Base-by-base conservation (phyloP, 1,140 invertebrate species). In the Varroa destructor region DNA sequence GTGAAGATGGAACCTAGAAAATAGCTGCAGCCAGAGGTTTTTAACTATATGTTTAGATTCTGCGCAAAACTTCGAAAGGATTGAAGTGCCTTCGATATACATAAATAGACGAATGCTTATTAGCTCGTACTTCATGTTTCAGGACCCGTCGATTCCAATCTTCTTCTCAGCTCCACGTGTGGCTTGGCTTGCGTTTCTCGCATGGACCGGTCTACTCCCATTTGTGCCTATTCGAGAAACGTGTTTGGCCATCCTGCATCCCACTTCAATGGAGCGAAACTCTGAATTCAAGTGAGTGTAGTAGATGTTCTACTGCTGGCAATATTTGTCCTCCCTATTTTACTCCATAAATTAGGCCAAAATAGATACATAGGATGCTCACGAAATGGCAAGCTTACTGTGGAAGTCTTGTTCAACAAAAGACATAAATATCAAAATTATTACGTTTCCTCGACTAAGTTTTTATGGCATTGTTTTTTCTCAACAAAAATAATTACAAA, bases 161-260 rank as follows among this genome's bases (percentile, higher is more conserved):
- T 81, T 88, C 72, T 87, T 87, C 79, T 88, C 87, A 36, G 81
- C 84, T 76, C 80, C 78, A 74, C 78, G 83, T 74, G 86, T 87
- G 4, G 71, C 84, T 10, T 73, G 82, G 6, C 78, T 88, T 51
- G 74, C 87, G 58, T 37, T 87, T 57, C 77, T 84, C 14, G 84
- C 84, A 75, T 87, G 87, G 75, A 84, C 85, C 73, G 87, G 87
- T 51, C 78, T 88, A 51, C 80, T 88, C 72, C 87, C 87, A 74
- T 88, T 88, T 80, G 77, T 87, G 70, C 84, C 86, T 72, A 73
- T 89, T 12, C 85, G 84, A 77, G 87, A 88, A 81, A 85, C 85
- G 5, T 85, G 86, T 75, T 81, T 87, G 64, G 87, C 88, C 79
- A 83, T 88, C 72, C 84, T 86, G 76, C 82, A 87, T 79, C 87